phyloP scores from a whole-genome alignment of 2,888 invertebrate genomes.

The Hedya salicella region DNA sequence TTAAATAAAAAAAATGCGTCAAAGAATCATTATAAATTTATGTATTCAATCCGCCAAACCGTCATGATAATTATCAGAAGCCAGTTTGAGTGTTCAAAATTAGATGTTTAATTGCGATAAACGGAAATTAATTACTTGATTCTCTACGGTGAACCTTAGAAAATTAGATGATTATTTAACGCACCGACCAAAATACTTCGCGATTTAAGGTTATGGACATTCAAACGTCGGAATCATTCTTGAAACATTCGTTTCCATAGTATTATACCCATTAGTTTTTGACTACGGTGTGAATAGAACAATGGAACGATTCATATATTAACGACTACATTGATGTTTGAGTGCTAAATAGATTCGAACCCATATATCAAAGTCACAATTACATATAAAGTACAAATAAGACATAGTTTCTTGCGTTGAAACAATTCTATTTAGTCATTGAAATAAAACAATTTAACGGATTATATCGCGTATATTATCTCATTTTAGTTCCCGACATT shows the following conservation, averaged over 20 bases:
- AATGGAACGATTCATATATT: conserved; percentile 20
- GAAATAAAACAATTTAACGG: too few species aligned
- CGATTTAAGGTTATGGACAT: neutral
- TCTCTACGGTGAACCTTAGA: neutral
- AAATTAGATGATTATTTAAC: neutral
- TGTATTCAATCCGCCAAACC: neutral
- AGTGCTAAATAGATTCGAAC: conserved; percentile 5
- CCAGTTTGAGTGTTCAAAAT: too few species aligned
- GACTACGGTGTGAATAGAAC: conserved; percentile 7
- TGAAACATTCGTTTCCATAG: neutral
- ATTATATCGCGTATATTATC: too few species aligned
- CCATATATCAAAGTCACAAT: conserved; percentile 1
- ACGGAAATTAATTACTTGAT: neutral
- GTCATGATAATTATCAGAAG: neutral
- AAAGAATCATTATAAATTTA: neutral
- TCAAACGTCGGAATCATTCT: too few species aligned
- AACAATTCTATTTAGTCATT: too few species aligned
- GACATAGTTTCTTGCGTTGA: neutral
- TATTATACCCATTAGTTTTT: conserved; percentile 3
- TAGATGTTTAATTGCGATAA: too few species aligned
- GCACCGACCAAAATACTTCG: too few species aligned
- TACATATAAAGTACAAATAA: neutral
- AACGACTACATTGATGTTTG: neutral
- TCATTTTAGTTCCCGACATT: too few species aligned
- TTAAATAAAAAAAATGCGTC: neutral